Evolutionary conservation across 2,888 invertebrate genomes (phyloP).

Genomic region (Oxyscelio sp.): DNA sequence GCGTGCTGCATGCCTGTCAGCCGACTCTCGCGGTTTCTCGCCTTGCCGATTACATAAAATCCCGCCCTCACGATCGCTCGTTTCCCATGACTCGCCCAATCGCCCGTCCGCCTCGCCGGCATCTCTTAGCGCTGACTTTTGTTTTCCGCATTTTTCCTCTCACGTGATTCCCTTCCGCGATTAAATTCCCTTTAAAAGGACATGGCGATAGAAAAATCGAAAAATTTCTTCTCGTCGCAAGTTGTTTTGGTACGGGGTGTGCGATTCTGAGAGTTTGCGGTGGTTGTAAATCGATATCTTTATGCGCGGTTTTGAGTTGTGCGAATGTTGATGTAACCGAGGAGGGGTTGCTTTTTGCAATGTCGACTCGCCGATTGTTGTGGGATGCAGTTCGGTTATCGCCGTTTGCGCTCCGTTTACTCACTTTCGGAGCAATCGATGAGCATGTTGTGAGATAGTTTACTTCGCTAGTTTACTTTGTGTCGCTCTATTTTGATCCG

Average conservation of each 20-base stretch:
- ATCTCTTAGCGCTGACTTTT: no score
- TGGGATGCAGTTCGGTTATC: neutral
- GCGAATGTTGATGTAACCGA: slow-evolving; percentile 47
- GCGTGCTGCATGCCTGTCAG: slow-evolving; percentile 36
- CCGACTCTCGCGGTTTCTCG: slow-evolving; percentile 10
- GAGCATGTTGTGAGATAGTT: neutral
- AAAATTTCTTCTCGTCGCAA: no score
- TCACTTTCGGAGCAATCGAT: neutral
- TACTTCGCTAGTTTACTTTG: neutral
- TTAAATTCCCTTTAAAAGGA: no score
- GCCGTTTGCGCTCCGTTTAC: no score
- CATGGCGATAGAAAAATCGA: no score
- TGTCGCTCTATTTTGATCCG: neutral
- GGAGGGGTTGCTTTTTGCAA: slow-evolving; percentile 40
- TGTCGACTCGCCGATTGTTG: neutral
- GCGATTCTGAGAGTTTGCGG: no score
- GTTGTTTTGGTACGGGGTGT: no score
- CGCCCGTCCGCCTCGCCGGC: no score
- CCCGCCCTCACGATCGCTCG: neutral
- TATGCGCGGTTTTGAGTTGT: slow-evolving; percentile 58
- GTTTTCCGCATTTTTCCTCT: no score
- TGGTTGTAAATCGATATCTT: slow-evolving; percentile 58
- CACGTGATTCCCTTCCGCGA: no score
- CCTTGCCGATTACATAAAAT: slow-evolving; percentile 7
- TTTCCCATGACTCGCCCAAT: no score